Evolutionary conservation across 2,113 vertebrate species (phyloP).

Genomic region (Paradisaea rubra): DNA sequence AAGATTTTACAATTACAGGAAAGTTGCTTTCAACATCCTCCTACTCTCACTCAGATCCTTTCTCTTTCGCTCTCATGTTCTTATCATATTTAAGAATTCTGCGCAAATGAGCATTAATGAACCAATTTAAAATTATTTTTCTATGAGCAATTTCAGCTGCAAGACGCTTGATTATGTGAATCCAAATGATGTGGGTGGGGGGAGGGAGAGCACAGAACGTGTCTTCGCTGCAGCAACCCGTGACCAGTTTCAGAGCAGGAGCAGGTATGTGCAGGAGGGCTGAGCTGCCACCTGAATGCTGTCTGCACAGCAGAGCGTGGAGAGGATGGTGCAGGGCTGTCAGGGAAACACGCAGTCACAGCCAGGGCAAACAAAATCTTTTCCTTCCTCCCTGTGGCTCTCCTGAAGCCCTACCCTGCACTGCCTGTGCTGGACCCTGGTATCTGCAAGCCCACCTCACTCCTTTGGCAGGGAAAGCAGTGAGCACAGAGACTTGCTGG

Average conservation of each 20-base stretch:
- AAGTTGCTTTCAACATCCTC: slow-evolving; percentile 56
- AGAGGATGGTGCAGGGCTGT: neutral
- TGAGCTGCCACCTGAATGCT: neutral
- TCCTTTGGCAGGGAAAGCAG: neutral
- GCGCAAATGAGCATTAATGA: slow-evolving; percentile 61
- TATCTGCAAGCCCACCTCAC: neutral
- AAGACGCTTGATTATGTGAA: slow-evolving; percentile 55
- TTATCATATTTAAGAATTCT: slow-evolving; percentile 60
- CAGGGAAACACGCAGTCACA: neutral
- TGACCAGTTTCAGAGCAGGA: neutral
- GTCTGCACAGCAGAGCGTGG: neutral
- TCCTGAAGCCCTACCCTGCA: neutral
- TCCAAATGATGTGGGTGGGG: slow-evolving; percentile 19
- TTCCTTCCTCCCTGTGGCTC: neutral
- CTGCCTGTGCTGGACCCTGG: neutral
- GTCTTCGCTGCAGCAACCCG: neutral
- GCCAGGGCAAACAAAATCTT: too few species aligned
- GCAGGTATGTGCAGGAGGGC: neutral
- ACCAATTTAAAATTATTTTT: slow-evolving; percentile 64
- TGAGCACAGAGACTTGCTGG: neutral
- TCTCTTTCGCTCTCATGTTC: slow-evolving; percentile 36
- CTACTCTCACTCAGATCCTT: slow-evolving; percentile 42
- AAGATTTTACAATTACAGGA: slow-evolving; percentile 26
- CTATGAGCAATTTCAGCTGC: slow-evolving; percentile 58
- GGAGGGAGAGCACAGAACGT: neutral